These are phyloP conservation scores for Protaetia brevitarsis DNA, from an alignment of 1,140 invertebrate genomes.

Conservation along the genomic window DNA sequence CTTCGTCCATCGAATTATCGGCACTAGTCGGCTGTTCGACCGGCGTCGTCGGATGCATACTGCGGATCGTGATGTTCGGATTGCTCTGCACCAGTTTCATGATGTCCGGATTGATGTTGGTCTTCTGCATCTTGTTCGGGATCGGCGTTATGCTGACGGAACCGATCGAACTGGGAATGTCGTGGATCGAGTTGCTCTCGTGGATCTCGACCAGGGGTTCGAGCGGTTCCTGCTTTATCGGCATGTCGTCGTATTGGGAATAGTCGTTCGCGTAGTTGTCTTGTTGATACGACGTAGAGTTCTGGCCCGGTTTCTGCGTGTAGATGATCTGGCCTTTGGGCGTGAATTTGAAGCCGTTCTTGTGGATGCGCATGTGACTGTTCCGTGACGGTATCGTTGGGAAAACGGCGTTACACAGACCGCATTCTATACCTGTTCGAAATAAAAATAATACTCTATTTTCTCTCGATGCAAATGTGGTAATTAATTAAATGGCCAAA, in stretches of 20 bases:
- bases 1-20: slow-evolving; percentile 9
- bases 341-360: slow-evolving; percentile 22
- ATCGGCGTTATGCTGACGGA: slow-evolving; percentile 45
- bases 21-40: neutral
- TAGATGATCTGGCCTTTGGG: slow-evolving; percentile 19
- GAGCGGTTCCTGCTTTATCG: slow-evolving; percentile 43
- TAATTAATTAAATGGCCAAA: too few relatives aligned
- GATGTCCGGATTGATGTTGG: slow-evolving; percentile 41
- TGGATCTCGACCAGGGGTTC: slow-evolving; percentile 47
- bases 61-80: slow-evolving; percentile 42
- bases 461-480: too few relatives aligned
- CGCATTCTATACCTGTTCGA: slow-evolving; percentile 45
- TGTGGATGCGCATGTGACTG: slow-evolving; percentile 47
- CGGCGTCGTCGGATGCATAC: slow-evolving; percentile 4
- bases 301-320: neutral
- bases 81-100: slow-evolving; percentile 46
- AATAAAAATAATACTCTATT: too few relatives aligned
- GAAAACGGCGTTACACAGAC: slow-evolving; percentile 44
- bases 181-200: slow-evolving; percentile 28
- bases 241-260: slow-evolving; percentile 16
- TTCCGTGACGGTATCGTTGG: slow-evolving; percentile 46
- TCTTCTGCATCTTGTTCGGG: slow-evolving; percentile 36
- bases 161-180: slow-evolving; percentile 31
- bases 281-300: neutral
- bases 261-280: slow-evolving; percentile 9